Evolutionary conservation across 1,140 invertebrate genomes (phyloP), one percentile per base, ranked within the genome.

Genomic region (Lasioglossum albipes): DNA sequence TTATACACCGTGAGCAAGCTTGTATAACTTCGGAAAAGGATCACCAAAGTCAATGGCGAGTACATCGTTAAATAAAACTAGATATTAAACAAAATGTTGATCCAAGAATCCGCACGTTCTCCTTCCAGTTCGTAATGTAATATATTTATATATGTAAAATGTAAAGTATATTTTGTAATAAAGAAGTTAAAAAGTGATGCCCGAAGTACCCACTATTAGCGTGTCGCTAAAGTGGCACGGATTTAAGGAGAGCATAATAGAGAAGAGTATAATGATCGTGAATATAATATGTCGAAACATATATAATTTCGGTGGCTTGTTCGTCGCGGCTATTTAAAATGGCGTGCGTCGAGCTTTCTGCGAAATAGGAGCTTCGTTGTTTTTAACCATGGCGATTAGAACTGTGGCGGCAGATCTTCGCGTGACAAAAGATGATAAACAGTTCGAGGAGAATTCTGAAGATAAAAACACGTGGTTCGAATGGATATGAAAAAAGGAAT

Each of bases 251-350:
- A 22, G 16, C 16, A 57, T n/a, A 59, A n/a, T n/a, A 13, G 22
- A 10, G 67, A 71, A 72, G 57, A 68, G 54, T 69, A 36, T 72
- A 78, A 78, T 78, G 54, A 57, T 20, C 27, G 7, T 9, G 64
- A 87, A 82, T 85, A 86, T 84, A 86, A 82, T 84, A 42, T 52
- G 41, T 16, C 45, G 73, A 87, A 87, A 84, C 82, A 64, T 80
- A 78, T 84, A 76, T 89, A 84, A 89, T 89, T 82, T 82, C 66
- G 61, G 69, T 64, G 68, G 36, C 57, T 82, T 73, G 75, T 77
- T 75, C 61, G 65, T 73, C 65, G 76, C 69, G 12, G 45, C 41
- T 61, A 42, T 52, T 68, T 27, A 36, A 75, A 75, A 54, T 54
- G 52, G 57, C 49, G 16, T 22, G 36, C 22, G 52, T 20, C 20